Percentiles rank a stretch among this genome's conserved stretches.
phyloP scores from a whole-genome alignment of 1,140 invertebrate species.

The Hermetia illucens region DNA sequence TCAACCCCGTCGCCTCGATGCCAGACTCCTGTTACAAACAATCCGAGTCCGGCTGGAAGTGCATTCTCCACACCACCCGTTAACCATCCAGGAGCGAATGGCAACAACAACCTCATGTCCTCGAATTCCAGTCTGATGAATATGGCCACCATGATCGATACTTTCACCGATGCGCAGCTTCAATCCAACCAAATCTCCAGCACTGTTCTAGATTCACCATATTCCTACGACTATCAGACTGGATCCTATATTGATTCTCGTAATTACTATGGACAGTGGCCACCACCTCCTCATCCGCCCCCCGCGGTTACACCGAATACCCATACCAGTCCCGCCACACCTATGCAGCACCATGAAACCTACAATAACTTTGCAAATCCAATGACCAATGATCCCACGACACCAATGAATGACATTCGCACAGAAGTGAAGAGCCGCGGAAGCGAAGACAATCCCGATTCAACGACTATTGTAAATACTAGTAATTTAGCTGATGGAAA shows the following conservation, averaged over 20 bases:
- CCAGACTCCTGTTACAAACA: conserved; percentile 31
- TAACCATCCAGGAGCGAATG: conserved; percentile 9
- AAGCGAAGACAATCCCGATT: conserved; percentile 29
- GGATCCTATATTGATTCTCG: conserved; percentile 29
- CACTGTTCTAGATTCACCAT: conserved; percentile 60
- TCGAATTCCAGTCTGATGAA: conserved; percentile 44
- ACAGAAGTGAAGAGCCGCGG: conserved; percentile 23
- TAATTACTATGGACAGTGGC: conserved; percentile 30
- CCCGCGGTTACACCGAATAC: not conserved
- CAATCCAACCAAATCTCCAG: conserved; percentile 71
- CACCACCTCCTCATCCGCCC: conserved; percentile 14
- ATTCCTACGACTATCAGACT: conserved; percentile 47
- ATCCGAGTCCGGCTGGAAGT: conserved; percentile 27
- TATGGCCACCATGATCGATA: conserved; percentile 59
- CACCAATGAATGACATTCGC: conserved; percentile 9
- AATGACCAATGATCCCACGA: conserved; percentile 13
- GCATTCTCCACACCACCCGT: conserved; percentile 27
- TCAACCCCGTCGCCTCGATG: conserved; percentile 28
- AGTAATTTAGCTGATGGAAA: conserved; percentile 16
- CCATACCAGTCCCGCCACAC: conserved; percentile 5
- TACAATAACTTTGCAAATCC: conserved; percentile 10
- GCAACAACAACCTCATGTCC: conserved; percentile 23
- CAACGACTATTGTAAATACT: conserved; percentile 22
- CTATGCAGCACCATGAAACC: conserved; percentile 11
- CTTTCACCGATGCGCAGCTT: conserved; percentile 55